Base-by-base conservation (phyloP, 2,888 invertebrate genomes). In the Shargacucullia verbasci region DNA sequence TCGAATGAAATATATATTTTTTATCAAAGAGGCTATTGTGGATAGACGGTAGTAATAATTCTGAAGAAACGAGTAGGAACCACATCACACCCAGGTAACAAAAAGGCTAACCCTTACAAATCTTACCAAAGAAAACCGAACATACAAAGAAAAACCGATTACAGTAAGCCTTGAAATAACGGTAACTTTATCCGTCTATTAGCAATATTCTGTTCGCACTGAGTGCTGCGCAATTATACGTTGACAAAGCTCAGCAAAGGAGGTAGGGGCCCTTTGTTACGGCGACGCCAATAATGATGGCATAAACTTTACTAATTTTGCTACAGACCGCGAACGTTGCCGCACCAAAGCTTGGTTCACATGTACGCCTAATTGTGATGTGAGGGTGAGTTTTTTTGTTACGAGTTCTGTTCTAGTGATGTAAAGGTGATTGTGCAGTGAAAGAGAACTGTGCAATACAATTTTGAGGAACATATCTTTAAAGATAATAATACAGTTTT, bases 261-360 rank as follows among this genome's bases (percentile, higher is more conserved):
- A 70, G 60, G 75, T 70, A 69, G 72, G 79, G 81, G 78, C 76
- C 85, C 89, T 90, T 89, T 90, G 89, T 87, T 81, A 73, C 40
- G 81, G 79, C 76, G 75, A 75, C 81, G 84, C 85, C 89, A 86
- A 89, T 90, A 88, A 89, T 87, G 84, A 85, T 75, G 81, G 81
- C 81, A 82, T 83, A 87, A 91, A 90, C 89, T 91, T 91, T 86
- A 81, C 89, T 90, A 87, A 92, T 91, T 90, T 88, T 78, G 84
- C 80, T 76, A 79, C 82, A 79, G 79, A 81, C 82, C 81, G 82
- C 83, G 81, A 73, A 59, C 73, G 66, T 53, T 71, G 70, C 68
- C 57, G 59, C 53, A 34, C 53, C 66, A 69, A 69, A 48, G 76
- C 59, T 13, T 11, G 52, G 40, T 69, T 58, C 59, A 76, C 69